A percentile compares a stretch with the other conserved stretches of the same genome.
Evolutionary conservation across 30 jellyfish, hydroid and myxozoan species (phyloP).

Genomic region (Turritopsis dohrnii): DNA sequence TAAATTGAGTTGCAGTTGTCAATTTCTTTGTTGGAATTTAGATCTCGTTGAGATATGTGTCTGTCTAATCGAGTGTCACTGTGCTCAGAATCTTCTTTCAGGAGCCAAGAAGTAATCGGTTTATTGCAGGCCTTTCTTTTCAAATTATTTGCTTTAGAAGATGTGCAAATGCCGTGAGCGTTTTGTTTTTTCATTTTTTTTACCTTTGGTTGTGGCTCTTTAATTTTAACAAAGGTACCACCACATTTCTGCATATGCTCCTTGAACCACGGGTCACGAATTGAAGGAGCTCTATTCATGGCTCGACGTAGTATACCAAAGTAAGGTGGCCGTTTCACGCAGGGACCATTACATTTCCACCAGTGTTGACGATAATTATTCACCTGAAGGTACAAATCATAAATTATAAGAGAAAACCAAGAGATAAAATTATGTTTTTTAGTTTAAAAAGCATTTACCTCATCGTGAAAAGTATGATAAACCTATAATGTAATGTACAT

Average conservation of each 20-base stretch:
- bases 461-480: slow-evolving; percentile 88
- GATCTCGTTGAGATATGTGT: not conserved
- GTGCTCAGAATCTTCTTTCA: not conserved
- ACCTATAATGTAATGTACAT: slow-evolving; percentile 50
- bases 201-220: slow-evolving; percentile 76
- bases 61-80: not conserved
- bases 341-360: slow-evolving; percentile 98
- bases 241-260: slow-evolving; percentile 76
- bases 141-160: not conserved
- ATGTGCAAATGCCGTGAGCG: too few species aligned
- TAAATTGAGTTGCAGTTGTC: too few species aligned
- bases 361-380: slow-evolving; percentile 82
- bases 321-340: slow-evolving; percentile 75
- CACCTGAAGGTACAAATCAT: slow-evolving; percentile 40
- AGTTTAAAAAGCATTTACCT: slow-evolving; percentile 41
- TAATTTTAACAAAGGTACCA: slow-evolving; percentile 68
- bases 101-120: not conserved
- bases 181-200: slow-evolving; percentile 45
- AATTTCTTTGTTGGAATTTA: too few species aligned
- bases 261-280: slow-evolving; percentile 86
- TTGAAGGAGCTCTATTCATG: slow-evolving; percentile 92
- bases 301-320: slow-evolving; percentile 84
- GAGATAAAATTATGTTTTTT: not conserved
- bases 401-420: not conserved
- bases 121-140: not conserved